These are phyloP conservation scores for Heliconius congener DNA, from an alignment of 1,140 invertebrate species.

Conservation along the genomic window DNA sequence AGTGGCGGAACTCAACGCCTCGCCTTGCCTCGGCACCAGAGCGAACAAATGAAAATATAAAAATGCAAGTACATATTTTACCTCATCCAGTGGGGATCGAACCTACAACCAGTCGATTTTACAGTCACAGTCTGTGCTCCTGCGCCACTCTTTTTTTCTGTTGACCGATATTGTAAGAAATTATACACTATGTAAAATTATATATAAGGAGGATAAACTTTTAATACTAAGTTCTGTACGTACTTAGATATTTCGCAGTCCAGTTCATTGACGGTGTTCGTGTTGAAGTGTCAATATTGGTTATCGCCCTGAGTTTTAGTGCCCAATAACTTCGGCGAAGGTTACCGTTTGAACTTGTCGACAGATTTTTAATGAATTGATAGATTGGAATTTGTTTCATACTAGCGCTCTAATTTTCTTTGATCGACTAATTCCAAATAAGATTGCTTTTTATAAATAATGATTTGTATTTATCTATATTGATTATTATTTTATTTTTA, in stretches of 20 bases:
- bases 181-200: too few species aligned
- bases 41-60: too few species aligned
- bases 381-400: not conserved
- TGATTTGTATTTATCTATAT: too few species aligned
- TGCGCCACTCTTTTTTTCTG: too few species aligned
- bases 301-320: not conserved
- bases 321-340: not conserved
- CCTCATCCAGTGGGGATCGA: too few species aligned
- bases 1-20: too few species aligned
- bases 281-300: conserved; percentile 2
- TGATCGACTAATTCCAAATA: not conserved
- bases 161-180: too few species aligned
- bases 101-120: too few species aligned
- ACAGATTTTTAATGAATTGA: not conserved
- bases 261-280: not conserved
- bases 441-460: not conserved
- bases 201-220: not conserved
- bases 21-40: too few species aligned
- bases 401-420: not conserved
- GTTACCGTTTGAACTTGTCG: conserved; percentile 1
- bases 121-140: too few species aligned
- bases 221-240: not conserved
- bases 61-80: too few species aligned
- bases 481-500: too few species aligned
- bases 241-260: not conserved